phyloP scores from a whole-genome alignment of 2,888 invertebrate genomes.

The Loripinus fragilis region DNA sequence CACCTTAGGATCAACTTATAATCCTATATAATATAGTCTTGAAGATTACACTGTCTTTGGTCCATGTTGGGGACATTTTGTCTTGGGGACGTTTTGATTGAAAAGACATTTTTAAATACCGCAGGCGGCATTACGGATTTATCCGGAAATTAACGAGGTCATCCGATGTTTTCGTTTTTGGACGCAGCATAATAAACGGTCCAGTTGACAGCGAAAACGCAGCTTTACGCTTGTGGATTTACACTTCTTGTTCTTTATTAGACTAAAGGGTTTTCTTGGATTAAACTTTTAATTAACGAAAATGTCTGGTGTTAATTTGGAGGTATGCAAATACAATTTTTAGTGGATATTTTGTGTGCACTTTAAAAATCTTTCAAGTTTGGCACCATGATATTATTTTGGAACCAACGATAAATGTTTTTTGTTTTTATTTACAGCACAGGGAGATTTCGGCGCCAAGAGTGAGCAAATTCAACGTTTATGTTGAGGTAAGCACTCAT shows the following conservation, averaged over 20 bases:
- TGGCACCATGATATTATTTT: too few relatives aligned
- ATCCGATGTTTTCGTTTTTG: slow-evolving; percentile 7
- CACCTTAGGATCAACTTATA: too few relatives aligned
- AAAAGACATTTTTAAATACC: background rate
- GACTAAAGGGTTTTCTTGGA: background rate
- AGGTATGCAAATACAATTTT: slow-evolving; percentile 1
- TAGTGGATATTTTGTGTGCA: too few relatives aligned
- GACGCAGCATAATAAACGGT: background rate
- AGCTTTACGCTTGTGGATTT: too few relatives aligned
- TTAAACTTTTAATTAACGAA: background rate
- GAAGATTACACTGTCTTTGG: too few relatives aligned
- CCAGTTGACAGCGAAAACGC: background rate
- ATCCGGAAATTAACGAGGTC: slow-evolving; percentile 31
- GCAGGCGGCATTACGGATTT: slow-evolving; percentile 1
- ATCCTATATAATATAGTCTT: too few relatives aligned
- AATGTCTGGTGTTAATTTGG: background rate
- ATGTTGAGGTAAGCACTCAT: slow-evolving; percentile 88
- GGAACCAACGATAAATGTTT: background rate
- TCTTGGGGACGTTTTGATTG: too few relatives aligned
- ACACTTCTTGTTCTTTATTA: too few relatives aligned
- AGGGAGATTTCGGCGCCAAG: slow-evolving; percentile 76
- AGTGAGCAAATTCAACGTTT: slow-evolving; percentile 89
- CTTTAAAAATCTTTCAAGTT: too few relatives aligned
- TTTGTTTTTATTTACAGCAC: slow-evolving; percentile 64
- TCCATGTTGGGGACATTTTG: too few relatives aligned